Percentiles rank a stretch among this genome's conserved stretches.
phyloP scores from a whole-genome alignment of 2,888 invertebrate species.

The Parelbella ahira region DNA sequence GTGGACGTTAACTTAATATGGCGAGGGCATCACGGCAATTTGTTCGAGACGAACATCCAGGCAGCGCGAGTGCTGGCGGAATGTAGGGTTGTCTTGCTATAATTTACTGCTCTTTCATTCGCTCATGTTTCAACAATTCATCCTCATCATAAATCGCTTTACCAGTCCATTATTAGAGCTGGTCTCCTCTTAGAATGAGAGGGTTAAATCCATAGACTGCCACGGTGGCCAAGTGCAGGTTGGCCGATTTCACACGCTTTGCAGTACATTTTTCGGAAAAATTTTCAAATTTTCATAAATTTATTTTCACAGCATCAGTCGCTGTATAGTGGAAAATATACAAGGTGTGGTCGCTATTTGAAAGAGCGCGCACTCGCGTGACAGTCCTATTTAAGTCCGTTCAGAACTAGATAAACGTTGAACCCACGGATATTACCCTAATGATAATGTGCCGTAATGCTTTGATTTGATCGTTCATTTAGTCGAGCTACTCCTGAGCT shows the following conservation, averaged over 20 bases:
- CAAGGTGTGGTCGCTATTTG: slow-evolving; percentile 2
- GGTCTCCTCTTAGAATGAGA: no score
- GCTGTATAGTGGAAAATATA: no score
- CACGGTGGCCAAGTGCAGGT: no score
- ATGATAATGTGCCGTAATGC: slow-evolving; percentile 9
- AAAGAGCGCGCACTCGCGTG: slow-evolving; percentile 10
- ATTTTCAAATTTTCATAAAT: no score
- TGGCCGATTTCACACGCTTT: no score
- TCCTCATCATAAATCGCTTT: no score
- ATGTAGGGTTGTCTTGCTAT: slow-evolving; percentile 44
- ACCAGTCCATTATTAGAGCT: no score
- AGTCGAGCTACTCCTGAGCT: no score
- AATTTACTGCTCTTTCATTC: slow-evolving; percentile 27
- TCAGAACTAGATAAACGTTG: slow-evolving; percentile 15
- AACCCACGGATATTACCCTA: slow-evolving; percentile 13
- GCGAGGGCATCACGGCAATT: slow-evolving; percentile 75
- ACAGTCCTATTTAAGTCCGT: slow-evolving; percentile 15
- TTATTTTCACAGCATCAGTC: no score
- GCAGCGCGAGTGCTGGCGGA: slow-evolving; percentile 55
- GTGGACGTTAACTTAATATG: slow-evolving; percentile 72
- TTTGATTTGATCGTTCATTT: slow-evolving; percentile 6
- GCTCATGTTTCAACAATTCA: no score
- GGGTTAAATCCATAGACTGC: no score
- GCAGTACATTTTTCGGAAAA: no score
- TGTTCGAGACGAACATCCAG: slow-evolving; percentile 72